Conservation (phyloP, 2,888 invertebrate genomes). For the Pycnomerus fuliginosus region DNA sequence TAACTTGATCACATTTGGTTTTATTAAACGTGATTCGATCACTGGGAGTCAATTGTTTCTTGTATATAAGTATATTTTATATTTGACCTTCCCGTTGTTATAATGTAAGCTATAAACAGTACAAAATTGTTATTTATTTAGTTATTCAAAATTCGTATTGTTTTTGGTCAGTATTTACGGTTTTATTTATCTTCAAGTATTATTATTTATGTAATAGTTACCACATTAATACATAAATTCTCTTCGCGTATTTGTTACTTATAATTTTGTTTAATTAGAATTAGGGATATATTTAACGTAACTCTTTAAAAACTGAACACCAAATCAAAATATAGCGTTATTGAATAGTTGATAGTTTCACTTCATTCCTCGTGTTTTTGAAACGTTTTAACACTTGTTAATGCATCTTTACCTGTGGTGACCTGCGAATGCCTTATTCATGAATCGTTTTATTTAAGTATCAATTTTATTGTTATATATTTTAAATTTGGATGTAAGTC, state of each 20-base stretch:
- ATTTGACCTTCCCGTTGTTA: too few relatives aligned
- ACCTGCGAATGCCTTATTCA: conserved; percentile 46
- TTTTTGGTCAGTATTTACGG: conserved; percentile 22
- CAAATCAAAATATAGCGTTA: conserved; percentile 25
- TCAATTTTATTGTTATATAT: too few relatives aligned
- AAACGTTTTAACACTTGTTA: too few relatives aligned
- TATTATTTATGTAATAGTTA: conserved; percentile 6
- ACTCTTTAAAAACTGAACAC: conserved; percentile 23
- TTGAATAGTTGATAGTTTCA: conserved; percentile 18
- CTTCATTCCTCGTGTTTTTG: too few relatives aligned
- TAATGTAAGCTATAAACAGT: too few relatives aligned
- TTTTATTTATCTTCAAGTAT: conserved; percentile 7
- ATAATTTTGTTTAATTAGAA: conserved; percentile 1
- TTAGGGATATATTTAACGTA: background rate
- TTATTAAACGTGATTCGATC: too few relatives aligned
- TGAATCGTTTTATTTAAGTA: conserved; percentile 29
- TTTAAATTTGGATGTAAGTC: too few relatives aligned
- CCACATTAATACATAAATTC: conserved; percentile 5
- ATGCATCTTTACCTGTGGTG: conserved; percentile 33
- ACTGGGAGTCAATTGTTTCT: too few relatives aligned
- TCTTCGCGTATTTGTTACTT: conserved; percentile 3
- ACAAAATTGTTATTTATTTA: conserved; percentile 26
- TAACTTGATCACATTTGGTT: too few relatives aligned
- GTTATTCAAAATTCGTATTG: conserved; percentile 17
- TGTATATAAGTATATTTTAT: too few relatives aligned